Conservation (phyloP, 2,888 invertebrate species). For the Scrobipalpa atriplicella region DNA sequence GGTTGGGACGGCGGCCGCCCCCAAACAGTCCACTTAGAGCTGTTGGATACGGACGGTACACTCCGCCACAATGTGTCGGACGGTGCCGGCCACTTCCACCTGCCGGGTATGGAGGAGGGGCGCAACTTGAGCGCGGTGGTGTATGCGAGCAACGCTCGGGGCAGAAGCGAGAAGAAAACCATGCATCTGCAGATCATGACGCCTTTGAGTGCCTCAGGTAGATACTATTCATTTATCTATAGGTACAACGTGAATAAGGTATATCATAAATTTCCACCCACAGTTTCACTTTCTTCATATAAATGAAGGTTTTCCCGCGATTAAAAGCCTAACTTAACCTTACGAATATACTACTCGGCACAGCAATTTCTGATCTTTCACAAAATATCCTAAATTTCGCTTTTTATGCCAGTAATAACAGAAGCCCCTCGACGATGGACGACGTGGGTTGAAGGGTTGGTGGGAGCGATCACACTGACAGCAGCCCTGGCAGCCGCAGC, state of each 20-base stretch:
- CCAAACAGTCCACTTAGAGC: conserved; percentile 57
- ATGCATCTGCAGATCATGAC: conserved; percentile 50
- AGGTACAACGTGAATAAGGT: too few relatives aligned
- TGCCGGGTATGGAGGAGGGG: conserved; percentile 47
- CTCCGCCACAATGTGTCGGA: conserved; percentile 52
- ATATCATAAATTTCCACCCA: too few relatives aligned
- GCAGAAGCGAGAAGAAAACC: conserved; percentile 48
- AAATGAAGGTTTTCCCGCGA: too few relatives aligned
- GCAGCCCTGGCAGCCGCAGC: conserved; percentile 39
- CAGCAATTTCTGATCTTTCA: too few relatives aligned
- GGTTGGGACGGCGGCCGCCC: conserved; percentile 70
- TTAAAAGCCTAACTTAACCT: too few relatives aligned
- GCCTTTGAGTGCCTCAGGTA: conserved; percentile 53
- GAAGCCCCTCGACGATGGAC: conserved; percentile 40
- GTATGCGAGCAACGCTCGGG: conserved; percentile 57
- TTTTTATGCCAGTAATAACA: conserved; percentile 43
- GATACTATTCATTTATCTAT: too few relatives aligned
- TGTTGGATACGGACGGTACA: conserved; percentile 47
- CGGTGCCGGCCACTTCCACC: conserved; percentile 54
- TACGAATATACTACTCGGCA: too few relatives aligned
- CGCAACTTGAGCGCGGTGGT: conserved; percentile 57
- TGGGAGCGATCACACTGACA: conserved; percentile 38
- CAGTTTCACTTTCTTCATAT: too few relatives aligned
- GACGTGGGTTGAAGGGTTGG: conserved; percentile 46
- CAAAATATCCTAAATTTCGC: not conserved